Base-by-base conservation (phyloP, 2,888 invertebrate genomes). In the Cephus spinipes region DNA sequence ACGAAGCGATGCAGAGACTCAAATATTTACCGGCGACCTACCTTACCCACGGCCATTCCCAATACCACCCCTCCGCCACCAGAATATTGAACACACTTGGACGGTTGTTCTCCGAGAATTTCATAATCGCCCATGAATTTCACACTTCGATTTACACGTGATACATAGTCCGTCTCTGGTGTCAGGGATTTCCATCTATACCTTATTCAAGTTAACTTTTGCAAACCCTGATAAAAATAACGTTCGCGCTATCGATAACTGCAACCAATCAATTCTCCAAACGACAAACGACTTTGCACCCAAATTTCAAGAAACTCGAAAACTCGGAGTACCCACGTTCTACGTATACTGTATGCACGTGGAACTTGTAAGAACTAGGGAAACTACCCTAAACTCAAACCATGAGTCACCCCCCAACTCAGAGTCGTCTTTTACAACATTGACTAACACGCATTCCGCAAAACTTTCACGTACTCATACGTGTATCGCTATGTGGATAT, bases 1-100 rank as follows among this genome's bases (percentile, higher is more conserved):
- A 55, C 55, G 55, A 15, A 55, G 55, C 55, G 55, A 55, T 23
- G 55, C 55, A 55, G 55, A 55, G 55, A 74, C 77, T 83, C 82
- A 83, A 85, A 85, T 84, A 85, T 85, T 85, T 82, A 85, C 84
- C 77, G 55, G 76, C 79, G 77, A 79, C 76, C 82, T 79, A 81
- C 81, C 81, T 23, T 55, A 55, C 55, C 40, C 15, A 40, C 15
- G 9, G 6, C 55, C 23, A 1, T 1, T 9, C 23, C 23, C 55
- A 77, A 82, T 79, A 82, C 79, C 81, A 80, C 82, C 79, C 79
- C 79, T 81, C 79, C 75, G 15, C 55, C 23, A 55, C 55, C 55
- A 55, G 55, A 55, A 55, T 55, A 55, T 55, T 55, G 15, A 55
- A 23, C 55, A 55, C 55, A 55, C 23, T 55, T 9, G 23, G 55